phyloP scores from a whole-genome alignment of 2,888 invertebrate species.

The Drosophila barbarae region DNA sequence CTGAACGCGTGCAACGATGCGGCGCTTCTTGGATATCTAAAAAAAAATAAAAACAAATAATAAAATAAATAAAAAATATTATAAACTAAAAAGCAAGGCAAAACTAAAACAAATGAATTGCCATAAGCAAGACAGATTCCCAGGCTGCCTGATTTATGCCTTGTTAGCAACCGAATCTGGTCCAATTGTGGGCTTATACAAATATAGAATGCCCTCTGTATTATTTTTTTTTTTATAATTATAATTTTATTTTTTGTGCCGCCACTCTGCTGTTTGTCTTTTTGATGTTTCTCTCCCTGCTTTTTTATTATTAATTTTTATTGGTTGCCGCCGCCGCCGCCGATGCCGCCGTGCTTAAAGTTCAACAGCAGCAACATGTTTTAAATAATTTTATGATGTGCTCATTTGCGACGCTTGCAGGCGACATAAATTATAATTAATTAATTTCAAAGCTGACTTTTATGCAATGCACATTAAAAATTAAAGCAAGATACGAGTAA shows the following conservation, averaged over 20 bases:
- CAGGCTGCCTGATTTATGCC: slow-evolving; percentile 26
- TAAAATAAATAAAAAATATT: background rate
- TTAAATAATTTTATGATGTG: slow-evolving; percentile 69
- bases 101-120: slow-evolving; percentile 27
- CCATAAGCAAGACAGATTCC: slow-evolving; percentile 24
- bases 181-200: slow-evolving; percentile 45
- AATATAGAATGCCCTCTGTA: slow-evolving; percentile 49
- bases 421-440: slow-evolving; percentile 72
- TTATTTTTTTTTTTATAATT: slow-evolving; percentile 26
- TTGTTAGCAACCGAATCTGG: slow-evolving; percentile 18
- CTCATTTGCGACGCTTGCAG: slow-evolving; percentile 61
- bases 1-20: slow-evolving; percentile 92
- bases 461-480: slow-evolving; percentile 56
- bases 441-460: slow-evolving; percentile 67
- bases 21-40: slow-evolving; percentile 92
- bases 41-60: slow-evolving; percentile 39
- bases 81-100: background rate
- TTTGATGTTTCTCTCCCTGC: slow-evolving; percentile 50
- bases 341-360: slow-evolving; percentile 35
- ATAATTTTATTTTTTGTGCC: slow-evolving; percentile 33
- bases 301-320: slow-evolving; percentile 67
- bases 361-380: slow-evolving; percentile 43
- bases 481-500: slow-evolving; percentile 22
- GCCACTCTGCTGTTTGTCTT: slow-evolving; percentile 39
- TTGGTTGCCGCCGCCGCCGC: slow-evolving; percentile 34